phyloP scores from a whole-genome alignment of 2,113 vertebrate species.

The Damaliscus lunatus region DNA sequence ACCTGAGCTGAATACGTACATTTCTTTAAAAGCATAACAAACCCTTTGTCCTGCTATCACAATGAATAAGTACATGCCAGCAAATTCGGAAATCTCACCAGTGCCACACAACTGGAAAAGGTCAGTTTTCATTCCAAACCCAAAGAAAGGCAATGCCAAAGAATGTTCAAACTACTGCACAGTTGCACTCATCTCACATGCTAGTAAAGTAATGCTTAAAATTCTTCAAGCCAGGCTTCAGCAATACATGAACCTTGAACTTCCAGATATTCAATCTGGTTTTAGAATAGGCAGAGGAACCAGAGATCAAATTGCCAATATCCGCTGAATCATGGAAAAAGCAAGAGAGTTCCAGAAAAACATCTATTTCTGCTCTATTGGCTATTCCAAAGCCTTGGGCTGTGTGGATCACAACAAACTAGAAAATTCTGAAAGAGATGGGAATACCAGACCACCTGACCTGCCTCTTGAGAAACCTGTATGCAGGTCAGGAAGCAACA shows the following conservation, averaged over 20 bases:
- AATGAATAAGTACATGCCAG: neutral
- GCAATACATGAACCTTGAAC: neutral
- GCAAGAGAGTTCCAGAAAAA: neutral
- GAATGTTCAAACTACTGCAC: neutral
- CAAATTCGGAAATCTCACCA: neutral
- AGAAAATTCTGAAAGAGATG: neutral
- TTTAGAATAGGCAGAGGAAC: neutral
- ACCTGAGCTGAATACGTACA: neutral
- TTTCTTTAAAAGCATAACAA: neutral
- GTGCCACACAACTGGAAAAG: neutral
- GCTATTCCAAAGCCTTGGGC: neutral
- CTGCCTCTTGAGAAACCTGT: neutral
- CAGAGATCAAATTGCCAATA: neutral
- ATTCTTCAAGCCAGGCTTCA: neutral
- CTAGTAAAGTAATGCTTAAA: neutral
- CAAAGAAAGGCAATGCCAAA: neutral
- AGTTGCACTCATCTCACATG: neutral
- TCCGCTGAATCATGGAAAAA: accelerated
- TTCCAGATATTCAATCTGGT: neutral
- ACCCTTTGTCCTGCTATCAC: neutral
- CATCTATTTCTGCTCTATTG: neutral
- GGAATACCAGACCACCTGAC: neutral
- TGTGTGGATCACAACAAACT: neutral
- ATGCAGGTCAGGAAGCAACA: neutral
- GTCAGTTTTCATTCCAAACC: neutral